Percentiles rank a stretch among this genome's conserved stretches.
phyloP scores from a whole-genome alignment of 35 echinoderm and acorn worm genomes.

The Patiria miniata region DNA sequence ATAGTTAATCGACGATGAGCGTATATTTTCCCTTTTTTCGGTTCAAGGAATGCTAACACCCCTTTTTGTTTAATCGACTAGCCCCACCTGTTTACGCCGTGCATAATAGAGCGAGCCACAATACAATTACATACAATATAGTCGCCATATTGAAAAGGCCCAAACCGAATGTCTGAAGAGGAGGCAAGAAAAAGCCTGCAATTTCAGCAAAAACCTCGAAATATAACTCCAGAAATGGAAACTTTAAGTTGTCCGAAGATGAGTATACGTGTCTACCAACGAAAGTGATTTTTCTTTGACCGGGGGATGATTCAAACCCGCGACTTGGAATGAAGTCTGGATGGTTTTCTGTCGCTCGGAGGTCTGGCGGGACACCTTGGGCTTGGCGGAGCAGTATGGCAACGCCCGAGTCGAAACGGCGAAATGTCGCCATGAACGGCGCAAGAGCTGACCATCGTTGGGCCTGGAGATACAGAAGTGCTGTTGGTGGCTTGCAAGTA shows the following conservation, averaged over 20 bases:
- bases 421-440: neutral
- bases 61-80: constrained; percentile 30
- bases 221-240: neutral
- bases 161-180: neutral
- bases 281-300: neutral
- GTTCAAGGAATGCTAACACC: neutral
- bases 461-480: neutral
- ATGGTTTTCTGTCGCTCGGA: neutral
- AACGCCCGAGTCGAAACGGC: neutral
- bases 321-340: neutral
- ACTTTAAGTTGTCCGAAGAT: neutral
- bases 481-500: too few relatives aligned
- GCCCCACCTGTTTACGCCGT: constrained; percentile 46
- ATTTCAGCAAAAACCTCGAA: neutral
- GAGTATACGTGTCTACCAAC: neutral
- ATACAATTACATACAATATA: constrained; percentile 15
- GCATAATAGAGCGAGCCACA: constrained; percentile 4
- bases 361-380: neutral
- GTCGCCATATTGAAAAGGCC: constrained; percentile 24
- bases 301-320: neutral
- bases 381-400: neutral
- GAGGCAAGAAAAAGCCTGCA: neutral
- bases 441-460: constrained; percentile 5
- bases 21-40: neutral
- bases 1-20: neutral